Percentiles rank a stretch among this genome's conserved stretches.
Evolutionary conservation across 2,797 vertebrate genomes (phyloP).

Genomic region (Rhinogobio ventralis): DNA sequence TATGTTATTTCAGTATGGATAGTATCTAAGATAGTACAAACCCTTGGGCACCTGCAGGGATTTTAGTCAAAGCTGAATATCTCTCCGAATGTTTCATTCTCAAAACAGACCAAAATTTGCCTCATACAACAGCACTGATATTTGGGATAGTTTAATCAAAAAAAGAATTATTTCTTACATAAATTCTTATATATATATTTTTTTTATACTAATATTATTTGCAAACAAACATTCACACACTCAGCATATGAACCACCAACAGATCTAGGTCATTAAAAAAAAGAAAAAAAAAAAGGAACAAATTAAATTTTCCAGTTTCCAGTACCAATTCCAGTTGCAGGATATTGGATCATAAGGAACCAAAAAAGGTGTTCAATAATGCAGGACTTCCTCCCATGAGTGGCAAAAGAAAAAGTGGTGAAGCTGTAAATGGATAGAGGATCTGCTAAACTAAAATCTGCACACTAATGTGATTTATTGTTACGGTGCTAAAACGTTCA

Average conservation of each 20-base stretch:
- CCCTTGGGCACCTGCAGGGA: not conserved
- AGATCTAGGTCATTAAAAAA: slow-evolving; percentile 52
- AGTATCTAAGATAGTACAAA: not conserved
- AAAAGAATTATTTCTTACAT: not conserved
- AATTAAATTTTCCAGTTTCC: slow-evolving; percentile 48
- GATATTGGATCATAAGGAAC: slow-evolving; percentile 50
- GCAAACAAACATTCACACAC: not conserved
- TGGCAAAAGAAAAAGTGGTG: slow-evolving; percentile 19
- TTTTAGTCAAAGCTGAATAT: not conserved
- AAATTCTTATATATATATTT: not conserved
- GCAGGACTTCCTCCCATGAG: slow-evolving; percentile 32
- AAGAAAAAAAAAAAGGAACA: slow-evolving; percentile 41
- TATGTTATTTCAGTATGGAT: not conserved
- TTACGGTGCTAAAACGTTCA: slow-evolving; percentile 23
- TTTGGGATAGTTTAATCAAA: not conserved
- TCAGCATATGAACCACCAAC: slow-evolving; percentile 10
- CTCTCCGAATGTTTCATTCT: not conserved
- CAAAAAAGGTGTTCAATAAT: slow-evolving; percentile 51
- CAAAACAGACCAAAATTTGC: slow-evolving; percentile 6
- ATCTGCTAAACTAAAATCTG: slow-evolving; percentile 24
- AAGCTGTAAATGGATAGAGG: slow-evolving; percentile 17
- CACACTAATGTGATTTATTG: slow-evolving; percentile 45
- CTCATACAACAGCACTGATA: not conserved
- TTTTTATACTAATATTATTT: not conserved
- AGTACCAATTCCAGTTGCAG: slow-evolving; percentile 40